Evolutionary conservation across 2,113 vertebrate genomes (phyloP).

Genomic region (Pseudopodoces humilis): DNA sequence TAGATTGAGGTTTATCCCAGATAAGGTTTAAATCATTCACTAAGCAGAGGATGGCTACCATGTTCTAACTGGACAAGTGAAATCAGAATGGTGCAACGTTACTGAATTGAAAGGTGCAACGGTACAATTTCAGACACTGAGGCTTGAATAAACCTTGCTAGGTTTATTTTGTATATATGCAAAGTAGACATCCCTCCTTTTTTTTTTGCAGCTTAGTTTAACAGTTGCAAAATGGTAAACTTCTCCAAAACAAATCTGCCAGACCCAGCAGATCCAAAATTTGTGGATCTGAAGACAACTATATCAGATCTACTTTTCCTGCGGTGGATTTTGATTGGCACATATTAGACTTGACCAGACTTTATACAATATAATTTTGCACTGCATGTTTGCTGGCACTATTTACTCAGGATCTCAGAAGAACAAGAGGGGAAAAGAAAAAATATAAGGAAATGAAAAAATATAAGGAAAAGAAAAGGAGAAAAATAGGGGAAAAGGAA

Average conservation of each 20-base stretch:
- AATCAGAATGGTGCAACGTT: not conserved
- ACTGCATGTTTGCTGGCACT: not conserved
- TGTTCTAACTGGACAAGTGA: not conserved
- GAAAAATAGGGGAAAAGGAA: not conserved
- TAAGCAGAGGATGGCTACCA: accelerated
- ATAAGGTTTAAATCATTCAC: not conserved
- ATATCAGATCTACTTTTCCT: not conserved
- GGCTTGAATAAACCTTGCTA: not conserved
- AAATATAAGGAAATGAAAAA: not conserved
- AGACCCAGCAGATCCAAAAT: not conserved
- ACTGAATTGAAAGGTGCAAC: not conserved
- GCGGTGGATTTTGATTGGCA: not conserved
- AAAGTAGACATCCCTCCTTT: not conserved
- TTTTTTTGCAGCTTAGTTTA: not conserved
- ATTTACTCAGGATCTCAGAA: not conserved
- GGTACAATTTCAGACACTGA: not conserved
- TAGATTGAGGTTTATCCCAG: not conserved
- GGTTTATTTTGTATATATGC: not conserved
- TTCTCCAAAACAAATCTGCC: not conserved
- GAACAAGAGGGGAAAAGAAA: not conserved
- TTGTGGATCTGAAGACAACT: not conserved
- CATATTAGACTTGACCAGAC: not conserved
- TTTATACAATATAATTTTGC: not conserved
- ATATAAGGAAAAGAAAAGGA: not conserved
- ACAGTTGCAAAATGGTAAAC: not conserved